Evolutionary conservation across 2,797 vertebrate species (phyloP), one percentile per base, ranked within the genome.

Genomic region (Malacoctenus gilli): DNA sequence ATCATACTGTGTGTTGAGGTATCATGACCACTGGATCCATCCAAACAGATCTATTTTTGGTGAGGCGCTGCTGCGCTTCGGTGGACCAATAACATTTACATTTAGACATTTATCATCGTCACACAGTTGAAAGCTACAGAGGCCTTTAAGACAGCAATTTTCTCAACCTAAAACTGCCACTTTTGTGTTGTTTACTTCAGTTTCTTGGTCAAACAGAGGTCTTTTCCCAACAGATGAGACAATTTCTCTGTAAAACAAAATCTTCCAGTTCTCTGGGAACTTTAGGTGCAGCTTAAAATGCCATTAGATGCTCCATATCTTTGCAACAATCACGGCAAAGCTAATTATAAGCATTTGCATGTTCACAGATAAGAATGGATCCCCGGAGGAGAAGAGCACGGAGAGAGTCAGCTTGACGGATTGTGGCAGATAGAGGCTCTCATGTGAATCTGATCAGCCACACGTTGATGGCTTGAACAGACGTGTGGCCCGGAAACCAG

Each of bases 391-490:
- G 52, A 23, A 39, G 59, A 76, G 73, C 54, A 66, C 32, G 52
- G 49, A 62, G 75, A 82, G 69, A 80, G 81, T 80, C 77, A 79
- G 77, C 65, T 77, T 74, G 83, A 86, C 69, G 79, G 77, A 57
- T 59, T 72, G 66, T 58, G 62, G 82, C 72, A 90, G 87, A 91
- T 82, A 71, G 82, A 80, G 70, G 60, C 75, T 88, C 89, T 90
- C 89, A 66, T 86, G 90, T 87, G 91, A 83, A 86, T 92, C 84
- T 77, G 77, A 79, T 84, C 78, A 89, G 79, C 85, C 78, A 77
- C 72, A 88, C 71, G 12, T 83, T 85, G 84, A 90, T 85, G 84
- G 77, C 75, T 90, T 85, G 75, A 91, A 89, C 90, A 92, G 89
- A 89, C 82, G 62, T 77, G 81, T 75, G 82, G 83, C 80, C 83